Conservation (phyloP, 1,140 invertebrate species). For the Venturia canescens region DNA sequence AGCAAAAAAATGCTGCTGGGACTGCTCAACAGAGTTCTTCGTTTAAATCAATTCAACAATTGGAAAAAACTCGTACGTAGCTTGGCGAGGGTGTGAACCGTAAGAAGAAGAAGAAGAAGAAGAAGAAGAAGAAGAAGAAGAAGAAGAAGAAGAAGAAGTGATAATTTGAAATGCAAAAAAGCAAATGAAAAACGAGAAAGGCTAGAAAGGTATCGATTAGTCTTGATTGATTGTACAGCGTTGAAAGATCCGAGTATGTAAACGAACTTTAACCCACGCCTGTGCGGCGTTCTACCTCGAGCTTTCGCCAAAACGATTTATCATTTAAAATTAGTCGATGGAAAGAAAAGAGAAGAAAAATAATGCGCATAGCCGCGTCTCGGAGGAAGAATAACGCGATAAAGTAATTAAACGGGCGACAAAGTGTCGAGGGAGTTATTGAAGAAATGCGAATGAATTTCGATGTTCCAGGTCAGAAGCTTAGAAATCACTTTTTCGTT, state of each 20-base stretch:
- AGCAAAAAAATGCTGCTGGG: no score
- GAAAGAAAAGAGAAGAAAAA: background rate
- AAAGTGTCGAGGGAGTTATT: background rate
- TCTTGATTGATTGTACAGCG: slow-evolving; percentile 14
- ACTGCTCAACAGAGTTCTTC: background rate
- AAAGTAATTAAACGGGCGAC: slow-evolving; percentile 8
- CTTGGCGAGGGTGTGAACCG: background rate
- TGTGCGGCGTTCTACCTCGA: background rate
- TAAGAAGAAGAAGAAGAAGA: no score
- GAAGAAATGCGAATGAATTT: background rate
- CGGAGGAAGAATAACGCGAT: background rate
- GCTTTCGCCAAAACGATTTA: background rate
- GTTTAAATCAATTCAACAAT: background rate
- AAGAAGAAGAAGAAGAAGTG: background rate
- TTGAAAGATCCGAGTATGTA: slow-evolving; percentile 4
- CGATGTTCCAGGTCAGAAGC: slow-evolving; percentile 2
- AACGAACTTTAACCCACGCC: slow-evolving; percentile 7
- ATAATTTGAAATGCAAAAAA: background rate
- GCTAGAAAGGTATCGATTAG: background rate
- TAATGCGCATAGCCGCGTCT: background rate
- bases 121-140: no score
- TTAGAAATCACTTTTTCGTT: background rate
- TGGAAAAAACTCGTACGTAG: background rate
- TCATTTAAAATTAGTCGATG: slow-evolving; percentile 10
- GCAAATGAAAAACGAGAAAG: slow-evolving; percentile 1